A percentile compares a stretch with the other conserved stretches of the same genome.
Evolutionary conservation across 2,888 invertebrate genomes (phyloP).

Genomic region (Perithous albicinctus): DNA sequence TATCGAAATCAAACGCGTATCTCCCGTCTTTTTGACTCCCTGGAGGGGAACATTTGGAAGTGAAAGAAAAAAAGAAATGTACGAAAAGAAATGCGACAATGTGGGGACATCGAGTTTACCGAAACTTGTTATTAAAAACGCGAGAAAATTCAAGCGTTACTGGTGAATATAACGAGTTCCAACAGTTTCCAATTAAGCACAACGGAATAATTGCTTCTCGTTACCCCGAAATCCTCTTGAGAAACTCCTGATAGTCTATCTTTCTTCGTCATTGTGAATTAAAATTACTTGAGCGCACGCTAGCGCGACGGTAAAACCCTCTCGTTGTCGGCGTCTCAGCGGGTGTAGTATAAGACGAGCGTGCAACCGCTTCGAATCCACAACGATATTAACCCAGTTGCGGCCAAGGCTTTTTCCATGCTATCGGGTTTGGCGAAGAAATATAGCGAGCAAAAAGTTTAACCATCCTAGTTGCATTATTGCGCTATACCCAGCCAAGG

Average conservation of each 20-base stretch:
- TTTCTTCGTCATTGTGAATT: conserved; percentile 16
- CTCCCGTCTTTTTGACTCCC: no score
- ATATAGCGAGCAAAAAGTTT: not conserved
- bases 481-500: not conserved
- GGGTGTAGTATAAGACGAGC: not conserved
- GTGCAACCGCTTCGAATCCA: conserved; percentile 10
- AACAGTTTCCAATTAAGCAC: conserved; percentile 26
- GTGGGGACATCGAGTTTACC: not conserved
- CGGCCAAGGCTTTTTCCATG: not conserved
- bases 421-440: not conserved
- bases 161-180: not conserved
- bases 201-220: conserved; percentile 30
- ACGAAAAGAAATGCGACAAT: conserved; percentile 1
- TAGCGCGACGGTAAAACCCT: not conserved
- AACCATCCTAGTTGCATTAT: not conserved
- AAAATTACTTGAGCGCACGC: conserved; percentile 24
- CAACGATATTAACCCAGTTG: conserved; percentile 48
- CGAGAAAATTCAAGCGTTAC: not conserved
- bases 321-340: not conserved
- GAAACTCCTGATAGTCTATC: conserved; percentile 12
- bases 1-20: no score
- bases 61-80: not conserved
- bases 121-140: conserved; percentile 2
- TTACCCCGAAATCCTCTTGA: not conserved
- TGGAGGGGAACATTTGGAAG: no score